Evolutionary conservation across 2,113 vertebrate species (phyloP).

Genomic region (Passer domesticus): DNA sequence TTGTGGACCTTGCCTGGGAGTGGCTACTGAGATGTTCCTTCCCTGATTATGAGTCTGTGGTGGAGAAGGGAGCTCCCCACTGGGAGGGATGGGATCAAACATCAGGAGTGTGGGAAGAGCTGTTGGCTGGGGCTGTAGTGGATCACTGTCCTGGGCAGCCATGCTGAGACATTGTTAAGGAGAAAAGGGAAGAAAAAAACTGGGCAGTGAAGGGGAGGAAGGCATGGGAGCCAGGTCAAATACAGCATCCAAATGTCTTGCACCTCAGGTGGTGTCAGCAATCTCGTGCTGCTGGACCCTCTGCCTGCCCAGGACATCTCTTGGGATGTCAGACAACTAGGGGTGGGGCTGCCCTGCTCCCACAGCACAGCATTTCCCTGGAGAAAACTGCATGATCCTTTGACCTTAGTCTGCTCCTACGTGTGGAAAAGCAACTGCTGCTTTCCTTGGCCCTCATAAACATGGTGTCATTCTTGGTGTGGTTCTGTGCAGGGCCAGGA

Average conservation of each 20-base stretch:
- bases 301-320: neutral
- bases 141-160: neutral
- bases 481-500: neutral
- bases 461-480: neutral
- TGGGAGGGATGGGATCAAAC: neutral
- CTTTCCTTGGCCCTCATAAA: neutral
- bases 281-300: neutral
- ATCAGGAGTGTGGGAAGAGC: neutral
- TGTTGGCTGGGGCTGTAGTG: neutral
- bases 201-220: neutral
- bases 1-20: neutral
- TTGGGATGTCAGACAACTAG: neutral
- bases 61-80: neutral
- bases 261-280: neutral
- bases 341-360: neutral
- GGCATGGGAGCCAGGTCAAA: neutral
- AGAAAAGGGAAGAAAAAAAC: neutral
- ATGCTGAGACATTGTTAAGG: too few relatives aligned
- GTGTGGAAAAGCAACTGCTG: rapidly evolving
- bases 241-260: neutral
- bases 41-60: neutral
- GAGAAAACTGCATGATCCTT: neutral
- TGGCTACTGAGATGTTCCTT: neutral
- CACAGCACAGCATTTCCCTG: neutral
- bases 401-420: neutral